These are phyloP conservation scores for Adoxophyes honmai DNA, from an alignment of 1,140 invertebrate genomes.

Conservation along the genomic window DNA sequence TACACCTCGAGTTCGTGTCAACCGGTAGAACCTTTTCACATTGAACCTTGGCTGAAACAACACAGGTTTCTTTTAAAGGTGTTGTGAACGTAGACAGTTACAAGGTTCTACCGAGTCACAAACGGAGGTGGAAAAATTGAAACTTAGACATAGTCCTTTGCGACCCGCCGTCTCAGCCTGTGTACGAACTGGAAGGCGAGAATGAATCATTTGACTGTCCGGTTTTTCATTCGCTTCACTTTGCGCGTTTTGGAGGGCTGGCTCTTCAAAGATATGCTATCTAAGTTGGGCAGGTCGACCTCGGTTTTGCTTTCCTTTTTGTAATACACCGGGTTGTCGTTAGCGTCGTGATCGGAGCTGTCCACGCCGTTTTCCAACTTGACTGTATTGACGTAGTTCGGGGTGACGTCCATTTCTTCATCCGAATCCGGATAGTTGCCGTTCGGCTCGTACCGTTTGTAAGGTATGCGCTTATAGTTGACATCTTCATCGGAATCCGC, in stretches of 20 bases:
- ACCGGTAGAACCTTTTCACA: too few relatives aligned
- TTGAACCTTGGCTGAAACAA: too few relatives aligned
- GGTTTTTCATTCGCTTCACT: slow-evolving; percentile 57
- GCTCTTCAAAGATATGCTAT: slow-evolving; percentile 52
- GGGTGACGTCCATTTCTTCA: slow-evolving; percentile 43
- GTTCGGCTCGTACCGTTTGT: slow-evolving; percentile 54
- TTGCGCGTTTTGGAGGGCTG: slow-evolving; percentile 49
- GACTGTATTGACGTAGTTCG: slow-evolving; percentile 34
- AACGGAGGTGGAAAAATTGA: too few relatives aligned
- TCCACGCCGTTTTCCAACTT: slow-evolving; percentile 56
- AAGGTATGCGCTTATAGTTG: slow-evolving; percentile 38
- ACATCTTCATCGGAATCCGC: slow-evolving; percentile 60
- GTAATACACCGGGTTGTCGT: slow-evolving; percentile 42
- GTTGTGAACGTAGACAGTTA: too few relatives aligned
- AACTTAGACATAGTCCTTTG: background rate
- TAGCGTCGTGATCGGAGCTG: slow-evolving; percentile 55
- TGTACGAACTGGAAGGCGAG: slow-evolving; percentile 63
- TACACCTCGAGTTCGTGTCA: too few relatives aligned
- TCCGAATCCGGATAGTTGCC: slow-evolving; percentile 59
- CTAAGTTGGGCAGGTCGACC: slow-evolving; percentile 50
- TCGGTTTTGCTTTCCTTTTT: slow-evolving; percentile 28
- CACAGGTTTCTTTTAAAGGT: too few relatives aligned
- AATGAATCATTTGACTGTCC: slow-evolving; percentile 74
- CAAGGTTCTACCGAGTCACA: too few relatives aligned
- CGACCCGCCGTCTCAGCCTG: slow-evolving; percentile 44